Conservation (phyloP, 2,888 invertebrate genomes). For the Macrosiphum euphorbiae region DNA sequence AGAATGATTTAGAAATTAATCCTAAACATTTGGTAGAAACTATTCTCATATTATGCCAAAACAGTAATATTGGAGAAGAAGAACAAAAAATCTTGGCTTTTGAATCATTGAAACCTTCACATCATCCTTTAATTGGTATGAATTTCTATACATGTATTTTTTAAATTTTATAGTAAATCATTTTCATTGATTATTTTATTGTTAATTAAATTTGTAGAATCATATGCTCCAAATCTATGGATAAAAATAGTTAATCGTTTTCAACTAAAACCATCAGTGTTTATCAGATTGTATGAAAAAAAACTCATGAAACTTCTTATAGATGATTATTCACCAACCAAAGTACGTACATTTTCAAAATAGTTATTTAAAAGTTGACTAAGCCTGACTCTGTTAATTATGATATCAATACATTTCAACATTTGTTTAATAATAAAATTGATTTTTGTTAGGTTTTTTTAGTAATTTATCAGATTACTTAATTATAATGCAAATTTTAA, state of each 20-base stretch:
- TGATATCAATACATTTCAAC: no score
- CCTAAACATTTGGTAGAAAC: constrained; percentile 71
- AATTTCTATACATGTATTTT: constrained; percentile 16
- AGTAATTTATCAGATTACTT: not conserved
- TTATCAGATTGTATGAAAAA: constrained; percentile 75
- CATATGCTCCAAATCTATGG: constrained; percentile 79
- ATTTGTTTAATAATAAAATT: not conserved
- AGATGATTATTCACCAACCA: constrained; percentile 71
- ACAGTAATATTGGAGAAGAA: constrained; percentile 68
- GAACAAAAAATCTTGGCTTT: constrained; percentile 56
- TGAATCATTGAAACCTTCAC: constrained; percentile 79
- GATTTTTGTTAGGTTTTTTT: not conserved
- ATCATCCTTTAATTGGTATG: constrained; percentile 79
- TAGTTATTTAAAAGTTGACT: not conserved
- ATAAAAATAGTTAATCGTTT: constrained; percentile 75
- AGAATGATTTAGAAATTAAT: constrained; percentile 50
- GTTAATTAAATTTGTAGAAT: constrained; percentile 69
- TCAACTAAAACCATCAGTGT: constrained; percentile 74
- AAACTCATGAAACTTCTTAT: constrained; percentile 77
- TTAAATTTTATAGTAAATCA: not conserved
- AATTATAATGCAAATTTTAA: not conserved
- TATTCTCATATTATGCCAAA: constrained; percentile 71
- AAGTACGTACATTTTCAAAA: constrained; percentile 69
- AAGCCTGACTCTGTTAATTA: not conserved
- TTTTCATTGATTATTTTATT: not conserved